A percentile compares a stretch with the other conserved stretches of the same genome.
Conservation (phyloP, 64 coral and sea anemone species). For the Dendronephthya gigantea region DNA sequence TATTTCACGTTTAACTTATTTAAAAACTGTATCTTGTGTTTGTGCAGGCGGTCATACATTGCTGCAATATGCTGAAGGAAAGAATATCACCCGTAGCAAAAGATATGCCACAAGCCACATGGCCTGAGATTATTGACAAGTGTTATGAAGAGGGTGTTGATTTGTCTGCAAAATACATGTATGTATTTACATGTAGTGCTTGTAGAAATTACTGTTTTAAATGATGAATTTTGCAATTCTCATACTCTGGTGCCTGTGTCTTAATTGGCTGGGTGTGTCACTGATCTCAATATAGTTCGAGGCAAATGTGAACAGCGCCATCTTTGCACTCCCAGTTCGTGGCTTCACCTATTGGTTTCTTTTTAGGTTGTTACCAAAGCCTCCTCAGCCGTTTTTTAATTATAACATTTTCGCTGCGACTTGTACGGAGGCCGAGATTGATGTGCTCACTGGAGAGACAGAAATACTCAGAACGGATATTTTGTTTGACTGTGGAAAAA, state of each 20-base stretch:
- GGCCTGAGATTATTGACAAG: conserved; percentile 51
- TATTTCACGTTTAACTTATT: too few relatives aligned
- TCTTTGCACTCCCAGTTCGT: too few relatives aligned
- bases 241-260: too few relatives aligned
- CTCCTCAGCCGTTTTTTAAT: too few relatives aligned
- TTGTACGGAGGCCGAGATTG: conserved; percentile 63
- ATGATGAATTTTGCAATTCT: too few relatives aligned
- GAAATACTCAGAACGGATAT: conserved; percentile 67
- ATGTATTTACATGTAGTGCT: conserved; percentile 17
- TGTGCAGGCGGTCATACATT: conserved; percentile 49
- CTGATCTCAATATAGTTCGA: too few relatives aligned
- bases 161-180: conserved; percentile 75
- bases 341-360: too few relatives aligned
- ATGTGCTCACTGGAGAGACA: conserved; percentile 76
- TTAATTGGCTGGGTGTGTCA: too few relatives aligned
- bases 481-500: conserved; percentile 72
- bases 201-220: too few relatives aligned
- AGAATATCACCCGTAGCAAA: conserved; percentile 59
- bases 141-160: conserved; percentile 44
- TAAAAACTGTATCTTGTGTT: neutral
- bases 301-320: too few relatives aligned
- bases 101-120: conserved; percentile 42
- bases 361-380: too few relatives aligned
- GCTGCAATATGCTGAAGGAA: conserved; percentile 68
- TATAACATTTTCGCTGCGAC: conserved; percentile 57